Percentiles rank a stretch among this genome's conserved stretches.
These are phyloP conservation scores for Fratercula arctica DNA, from an alignment of 2,797 vertebrate genomes.

Conservation along the genomic window DNA sequence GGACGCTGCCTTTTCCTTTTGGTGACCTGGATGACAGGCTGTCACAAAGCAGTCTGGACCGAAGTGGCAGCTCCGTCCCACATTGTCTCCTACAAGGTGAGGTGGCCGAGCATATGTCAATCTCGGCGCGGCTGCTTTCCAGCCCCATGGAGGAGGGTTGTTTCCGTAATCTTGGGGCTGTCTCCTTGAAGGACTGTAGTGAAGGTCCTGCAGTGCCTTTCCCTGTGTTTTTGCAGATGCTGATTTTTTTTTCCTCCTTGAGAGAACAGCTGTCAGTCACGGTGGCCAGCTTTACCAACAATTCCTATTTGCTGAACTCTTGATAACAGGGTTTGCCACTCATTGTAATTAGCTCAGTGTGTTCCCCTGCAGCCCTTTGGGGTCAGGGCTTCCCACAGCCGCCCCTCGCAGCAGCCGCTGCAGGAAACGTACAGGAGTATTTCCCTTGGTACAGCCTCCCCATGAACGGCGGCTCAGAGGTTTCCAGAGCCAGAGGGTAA, in stretches of 20 bases:
- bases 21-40: background rate
- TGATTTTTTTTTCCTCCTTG: background rate
- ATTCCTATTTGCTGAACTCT: background rate
- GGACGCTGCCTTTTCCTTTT: background rate
- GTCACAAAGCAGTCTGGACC: background rate
- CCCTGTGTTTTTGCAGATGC: background rate
- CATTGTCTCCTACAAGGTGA: background rate
- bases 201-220: background rate
- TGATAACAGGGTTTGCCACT: background rate
- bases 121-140: background rate
- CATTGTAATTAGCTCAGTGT: background rate
- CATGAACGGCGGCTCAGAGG: background rate
- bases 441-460: background rate
- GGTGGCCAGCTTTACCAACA: background rate
- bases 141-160: background rate
- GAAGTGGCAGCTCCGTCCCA: background rate
- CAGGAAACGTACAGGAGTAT: background rate
- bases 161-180: background rate
- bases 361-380: background rate
- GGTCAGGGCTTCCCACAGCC: background rate
- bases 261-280: background rate
- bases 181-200: background rate
- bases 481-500: background rate
- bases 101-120: rapidly evolving
- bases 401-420: background rate